Conservation (phyloP, 2,888 invertebrate species). For the Nasonovia ribisnigri region DNA sequence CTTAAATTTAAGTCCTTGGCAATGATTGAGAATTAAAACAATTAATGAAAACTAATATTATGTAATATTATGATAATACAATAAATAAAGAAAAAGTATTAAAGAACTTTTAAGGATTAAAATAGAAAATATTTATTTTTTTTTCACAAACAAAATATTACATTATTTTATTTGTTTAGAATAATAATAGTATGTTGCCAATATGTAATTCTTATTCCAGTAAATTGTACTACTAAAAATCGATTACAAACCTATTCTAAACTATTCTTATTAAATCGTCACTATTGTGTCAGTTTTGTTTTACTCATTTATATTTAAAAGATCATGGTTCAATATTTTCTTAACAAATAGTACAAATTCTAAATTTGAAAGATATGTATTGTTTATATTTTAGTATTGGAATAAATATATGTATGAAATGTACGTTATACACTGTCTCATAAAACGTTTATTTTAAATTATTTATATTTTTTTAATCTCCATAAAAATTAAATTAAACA, state of each 20-base stretch:
- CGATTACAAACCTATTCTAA: not conserved
- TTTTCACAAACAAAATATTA: not conserved
- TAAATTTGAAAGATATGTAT: not conserved
- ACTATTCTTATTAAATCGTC: not conserved
- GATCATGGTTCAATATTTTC: too few relatives aligned
- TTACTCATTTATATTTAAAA: too few relatives aligned
- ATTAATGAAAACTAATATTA: too few relatives aligned
- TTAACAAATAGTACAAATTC: too few relatives aligned
- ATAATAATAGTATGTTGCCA: too few relatives aligned
- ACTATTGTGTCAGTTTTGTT: not conserved
- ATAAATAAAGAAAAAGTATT: not conserved
- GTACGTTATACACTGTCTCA: not conserved
- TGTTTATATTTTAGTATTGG: not conserved
- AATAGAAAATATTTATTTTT: not conserved
- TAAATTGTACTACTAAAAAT: not conserved
- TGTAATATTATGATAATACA: not conserved
- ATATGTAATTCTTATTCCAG: not conserved
- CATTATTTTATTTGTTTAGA: not conserved
- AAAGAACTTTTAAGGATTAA: not conserved
- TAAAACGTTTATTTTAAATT: not conserved
- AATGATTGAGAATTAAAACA: too few relatives aligned
- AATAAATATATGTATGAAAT: not conserved
- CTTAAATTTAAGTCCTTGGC: too few relatives aligned
- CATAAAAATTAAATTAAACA: not conserved
- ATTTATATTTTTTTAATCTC: not conserved